These are phyloP conservation scores for Acronicta alni DNA, from an alignment of 2,888 invertebrate species.

Conservation along the genomic window DNA sequence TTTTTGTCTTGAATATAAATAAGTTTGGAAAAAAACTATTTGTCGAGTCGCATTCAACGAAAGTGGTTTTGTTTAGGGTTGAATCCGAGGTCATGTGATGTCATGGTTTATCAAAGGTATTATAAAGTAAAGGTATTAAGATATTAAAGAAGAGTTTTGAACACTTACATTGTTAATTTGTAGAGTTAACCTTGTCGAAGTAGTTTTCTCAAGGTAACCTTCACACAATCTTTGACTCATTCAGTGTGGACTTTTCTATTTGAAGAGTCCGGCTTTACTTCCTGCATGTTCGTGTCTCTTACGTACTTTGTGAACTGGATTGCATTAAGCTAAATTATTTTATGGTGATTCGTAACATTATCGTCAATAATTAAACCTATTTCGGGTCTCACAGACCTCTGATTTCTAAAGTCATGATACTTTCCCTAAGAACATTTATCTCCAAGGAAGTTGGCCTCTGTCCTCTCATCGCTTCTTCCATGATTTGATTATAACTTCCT, in stretches of 20 bases:
- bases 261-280: constrained; percentile 33
- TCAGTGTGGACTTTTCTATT: constrained; percentile 38
- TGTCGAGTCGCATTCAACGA: constrained; percentile 44
- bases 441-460: constrained; percentile 57
- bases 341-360: not conserved
- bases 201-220: constrained; percentile 46
- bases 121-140: constrained; percentile 22
- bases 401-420: constrained; percentile 23
- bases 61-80: constrained; percentile 39
- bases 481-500: constrained; percentile 87
- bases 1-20: constrained; percentile 87
- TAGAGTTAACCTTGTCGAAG: constrained; percentile 22
- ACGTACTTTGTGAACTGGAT: not conserved
- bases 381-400: constrained; percentile 1
- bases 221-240: constrained; percentile 31
- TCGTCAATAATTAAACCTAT: too few relatives aligned
- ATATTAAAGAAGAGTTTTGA: constrained; percentile 29
- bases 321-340: not conserved
- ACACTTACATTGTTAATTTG: constrained; percentile 33
- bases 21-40: constrained; percentile 76
- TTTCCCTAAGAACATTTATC: constrained; percentile 53
- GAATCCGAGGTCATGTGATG: constrained; percentile 25
- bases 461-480: constrained; percentile 80
- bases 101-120: constrained; percentile 34
- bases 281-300: constrained; percentile 21